These are phyloP conservation scores for Mantis religiosa DNA, from an alignment of 2,888 invertebrate genomes.

Conservation along the genomic window DNA sequence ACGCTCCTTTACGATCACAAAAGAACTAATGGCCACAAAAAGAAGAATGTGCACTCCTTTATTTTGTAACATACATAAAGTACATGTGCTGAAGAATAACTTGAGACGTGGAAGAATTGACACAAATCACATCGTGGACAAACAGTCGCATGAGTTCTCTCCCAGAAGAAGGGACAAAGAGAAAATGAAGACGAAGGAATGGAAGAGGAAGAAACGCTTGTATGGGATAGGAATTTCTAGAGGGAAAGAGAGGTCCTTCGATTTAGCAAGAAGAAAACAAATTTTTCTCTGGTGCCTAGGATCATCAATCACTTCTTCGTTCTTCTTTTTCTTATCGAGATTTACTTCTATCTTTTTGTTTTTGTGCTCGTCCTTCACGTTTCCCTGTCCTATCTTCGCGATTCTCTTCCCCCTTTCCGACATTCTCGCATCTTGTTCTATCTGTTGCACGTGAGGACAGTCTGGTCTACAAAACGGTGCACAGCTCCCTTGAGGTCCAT, in stretches of 20 bases:
- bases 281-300: slow-evolving; percentile 24
- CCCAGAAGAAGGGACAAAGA: neutral
- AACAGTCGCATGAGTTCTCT: neutral
- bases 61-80: neutral
- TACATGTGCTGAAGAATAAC: neutral
- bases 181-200: neutral
- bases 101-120: slow-evolving; percentile 7
- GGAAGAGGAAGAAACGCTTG: slow-evolving; percentile 5
- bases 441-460: neutral
- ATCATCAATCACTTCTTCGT: slow-evolving; percentile 24
- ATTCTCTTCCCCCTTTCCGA: neutral
- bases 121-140: slow-evolving; percentile 18
- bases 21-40: neutral
- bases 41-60: neutral
- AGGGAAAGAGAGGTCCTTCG: slow-evolving; percentile 2
- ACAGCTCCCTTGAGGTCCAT: neutral
- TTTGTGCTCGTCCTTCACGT: slow-evolving; percentile 1
- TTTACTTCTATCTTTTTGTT: slow-evolving; percentile 19
- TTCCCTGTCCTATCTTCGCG: neutral
- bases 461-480: neutral
- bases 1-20: neutral
- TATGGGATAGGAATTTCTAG: slow-evolving; percentile 10
- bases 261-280: slow-evolving; percentile 25
- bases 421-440: neutral
- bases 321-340: slow-evolving; percentile 24